Conservation (phyloP, 2,113 vertebrate genomes). For the human region DNA sequence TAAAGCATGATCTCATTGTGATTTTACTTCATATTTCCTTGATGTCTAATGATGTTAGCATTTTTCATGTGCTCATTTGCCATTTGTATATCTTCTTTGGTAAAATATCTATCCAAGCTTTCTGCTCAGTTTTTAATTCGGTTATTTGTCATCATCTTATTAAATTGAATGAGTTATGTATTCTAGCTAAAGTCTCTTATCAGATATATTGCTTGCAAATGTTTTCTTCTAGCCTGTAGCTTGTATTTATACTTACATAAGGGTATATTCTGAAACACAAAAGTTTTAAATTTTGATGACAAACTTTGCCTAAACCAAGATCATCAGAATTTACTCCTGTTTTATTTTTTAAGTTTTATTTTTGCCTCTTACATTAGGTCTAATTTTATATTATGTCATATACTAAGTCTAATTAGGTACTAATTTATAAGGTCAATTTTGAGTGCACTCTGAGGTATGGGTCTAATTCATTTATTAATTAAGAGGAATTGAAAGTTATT, state of each 20-base stretch:
- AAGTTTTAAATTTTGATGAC: background rate
- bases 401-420: background rate
- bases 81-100: background rate
- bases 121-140: background rate
- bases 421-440: background rate
- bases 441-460: background rate
- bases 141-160: background rate
- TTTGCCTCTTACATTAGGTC: background rate
- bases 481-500: background rate
- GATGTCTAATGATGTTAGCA: background rate
- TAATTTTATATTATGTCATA: background rate
- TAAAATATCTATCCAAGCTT: background rate
- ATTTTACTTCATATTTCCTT: background rate
- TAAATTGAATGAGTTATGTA: background rate
- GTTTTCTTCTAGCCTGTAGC: background rate
- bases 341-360: background rate
- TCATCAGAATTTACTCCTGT: background rate
- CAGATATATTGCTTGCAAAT: background rate
- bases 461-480: background rate
- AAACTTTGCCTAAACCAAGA: background rate
- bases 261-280: background rate
- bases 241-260: background rate
- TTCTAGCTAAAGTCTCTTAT: background rate
- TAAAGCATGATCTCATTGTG: background rate
- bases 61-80: background rate